Conservation (phyloP, 2,797 vertebrate genomes). For the Poeciliopsis paucimaculata region DNA sequence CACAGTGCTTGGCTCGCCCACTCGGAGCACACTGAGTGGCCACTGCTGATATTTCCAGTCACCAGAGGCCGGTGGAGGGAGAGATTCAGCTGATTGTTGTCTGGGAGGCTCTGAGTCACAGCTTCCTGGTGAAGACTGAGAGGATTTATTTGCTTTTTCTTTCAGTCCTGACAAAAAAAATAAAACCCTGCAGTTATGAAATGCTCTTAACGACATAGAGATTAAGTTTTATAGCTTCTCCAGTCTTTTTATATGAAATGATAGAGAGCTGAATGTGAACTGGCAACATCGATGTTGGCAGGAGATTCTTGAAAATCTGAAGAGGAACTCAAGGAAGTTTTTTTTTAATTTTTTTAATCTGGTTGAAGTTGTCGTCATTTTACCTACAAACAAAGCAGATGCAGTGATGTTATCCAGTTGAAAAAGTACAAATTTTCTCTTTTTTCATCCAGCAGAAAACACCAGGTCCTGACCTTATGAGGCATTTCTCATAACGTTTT, state of each 20-base stretch:
- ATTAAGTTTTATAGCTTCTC: conserved; percentile 1
- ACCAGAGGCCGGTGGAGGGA: conserved; percentile 41
- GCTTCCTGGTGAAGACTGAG: conserved; percentile 56
- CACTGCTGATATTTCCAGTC: conserved; percentile 43
- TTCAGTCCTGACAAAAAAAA: conserved; percentile 16
- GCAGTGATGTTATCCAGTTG: not conserved
- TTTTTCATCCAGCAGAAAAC: not conserved
- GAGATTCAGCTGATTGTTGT: conserved; percentile 55
- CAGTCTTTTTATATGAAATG: not conserved
- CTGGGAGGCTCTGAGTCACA: conserved; percentile 58
- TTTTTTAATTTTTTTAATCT: not conserved
- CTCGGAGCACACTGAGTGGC: conserved; percentile 37
- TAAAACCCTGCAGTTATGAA: conserved; percentile 32
- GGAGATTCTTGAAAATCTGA: not conserved
- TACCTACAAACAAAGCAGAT: not conserved
- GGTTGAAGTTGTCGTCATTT: not conserved
- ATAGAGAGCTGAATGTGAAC: not conserved
- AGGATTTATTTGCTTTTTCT: conserved; percentile 49
- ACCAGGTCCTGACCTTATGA: not conserved
- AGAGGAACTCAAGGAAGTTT: not conserved
- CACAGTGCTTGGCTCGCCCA: conserved; percentile 31
- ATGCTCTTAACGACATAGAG: not conserved
- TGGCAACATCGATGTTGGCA: not conserved
- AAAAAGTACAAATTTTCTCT: not conserved
- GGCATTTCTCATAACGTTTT: not conserved